Evolutionary conservation across 2,888 invertebrate genomes (phyloP).

Genomic region (Hyposoter dolosus): DNA sequence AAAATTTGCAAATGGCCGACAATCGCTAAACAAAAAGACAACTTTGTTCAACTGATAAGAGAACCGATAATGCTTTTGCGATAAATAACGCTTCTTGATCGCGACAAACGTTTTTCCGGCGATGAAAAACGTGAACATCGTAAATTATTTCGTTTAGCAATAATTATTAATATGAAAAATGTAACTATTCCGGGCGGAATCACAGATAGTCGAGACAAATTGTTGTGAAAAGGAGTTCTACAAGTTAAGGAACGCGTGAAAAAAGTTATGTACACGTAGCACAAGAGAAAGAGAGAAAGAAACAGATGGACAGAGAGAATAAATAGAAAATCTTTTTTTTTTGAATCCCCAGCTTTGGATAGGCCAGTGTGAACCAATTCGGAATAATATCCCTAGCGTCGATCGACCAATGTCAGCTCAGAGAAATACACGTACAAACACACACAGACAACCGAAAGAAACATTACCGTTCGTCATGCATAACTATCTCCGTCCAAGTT

Average conservation of each 20-base stretch:
- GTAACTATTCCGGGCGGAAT: neutral
- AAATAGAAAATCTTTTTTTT: conserved; percentile 39
- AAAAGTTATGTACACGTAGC: conserved; percentile 10
- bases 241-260: conserved; percentile 18
- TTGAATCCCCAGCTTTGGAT: conserved; percentile 54
- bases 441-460: neutral
- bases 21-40: neutral
- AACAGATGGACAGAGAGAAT: conserved; percentile 12
- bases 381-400: conserved; percentile 60
- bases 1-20: conserved; percentile 19
- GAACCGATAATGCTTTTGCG: conserved; percentile 21
- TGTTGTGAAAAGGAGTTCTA: neutral
- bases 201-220: neutral
- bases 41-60: conserved; percentile 13
- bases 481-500: conserved; percentile 58
- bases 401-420: conserved; percentile 58
- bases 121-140: neutral
- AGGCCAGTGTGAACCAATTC: conserved; percentile 52
- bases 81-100: conserved; percentile 16
- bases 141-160: neutral
- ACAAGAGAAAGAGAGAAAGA: conserved; percentile 10
- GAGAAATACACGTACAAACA: conserved; percentile 31
- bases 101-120: neutral
- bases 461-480: conserved; percentile 60
- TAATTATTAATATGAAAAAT: neutral